phyloP scores from a whole-genome alignment of 2,113 vertebrate genomes.

The Cinclus cinclus region DNA sequence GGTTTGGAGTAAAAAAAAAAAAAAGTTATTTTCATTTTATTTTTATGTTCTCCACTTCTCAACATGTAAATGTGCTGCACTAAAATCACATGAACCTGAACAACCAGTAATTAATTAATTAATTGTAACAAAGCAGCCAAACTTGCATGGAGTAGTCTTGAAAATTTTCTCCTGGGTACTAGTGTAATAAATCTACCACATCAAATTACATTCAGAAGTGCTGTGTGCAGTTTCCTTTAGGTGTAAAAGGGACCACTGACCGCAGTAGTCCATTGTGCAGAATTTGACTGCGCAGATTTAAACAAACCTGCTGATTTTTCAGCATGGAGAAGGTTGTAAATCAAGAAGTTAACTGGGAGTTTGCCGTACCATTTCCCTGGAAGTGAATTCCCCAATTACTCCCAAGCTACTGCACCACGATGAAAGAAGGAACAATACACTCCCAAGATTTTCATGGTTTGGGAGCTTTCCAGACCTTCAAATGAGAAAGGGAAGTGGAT shows the following conservation, averaged over 20 bases:
- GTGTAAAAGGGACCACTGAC: not conserved
- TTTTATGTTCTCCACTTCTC: not conserved
- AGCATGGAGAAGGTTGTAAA: not conserved
- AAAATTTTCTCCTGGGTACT: not conserved
- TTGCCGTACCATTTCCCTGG: not conserved
- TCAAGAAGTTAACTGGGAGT: not conserved
- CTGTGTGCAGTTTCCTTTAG: not conserved
- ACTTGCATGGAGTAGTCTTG: not conserved
- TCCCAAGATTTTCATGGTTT: not conserved
- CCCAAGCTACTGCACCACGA: rapidly evolving
- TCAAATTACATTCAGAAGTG: not conserved
- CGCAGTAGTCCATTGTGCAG: not conserved
- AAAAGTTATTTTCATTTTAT: not conserved
- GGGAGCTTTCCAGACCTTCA: not conserved
- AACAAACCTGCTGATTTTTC: not conserved
- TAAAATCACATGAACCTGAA: not conserved
- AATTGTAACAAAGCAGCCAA: not conserved
- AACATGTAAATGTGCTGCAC: not conserved
- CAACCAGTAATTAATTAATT: slow-evolving; percentile 3
- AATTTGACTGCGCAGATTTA: not conserved
- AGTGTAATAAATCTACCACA: not conserved
- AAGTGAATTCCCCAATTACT: not conserved
- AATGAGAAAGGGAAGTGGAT: not conserved
- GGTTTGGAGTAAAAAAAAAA: not conserved
- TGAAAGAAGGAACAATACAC: not conserved